Conservation (phyloP, 2,888 invertebrate genomes). For the Cryptus viduatorius region DNA sequence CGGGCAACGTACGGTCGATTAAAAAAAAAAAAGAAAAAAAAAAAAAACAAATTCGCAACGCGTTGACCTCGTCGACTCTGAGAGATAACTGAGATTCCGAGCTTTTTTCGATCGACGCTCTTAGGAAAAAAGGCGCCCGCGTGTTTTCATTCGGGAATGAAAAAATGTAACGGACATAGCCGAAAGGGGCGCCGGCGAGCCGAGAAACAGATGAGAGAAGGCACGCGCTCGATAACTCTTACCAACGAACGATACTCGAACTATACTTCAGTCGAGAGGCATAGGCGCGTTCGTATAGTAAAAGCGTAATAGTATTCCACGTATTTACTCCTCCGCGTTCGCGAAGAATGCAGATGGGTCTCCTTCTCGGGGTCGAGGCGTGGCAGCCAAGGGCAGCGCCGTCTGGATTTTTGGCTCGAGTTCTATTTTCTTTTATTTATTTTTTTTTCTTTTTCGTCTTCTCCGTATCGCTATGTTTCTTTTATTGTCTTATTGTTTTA, state of each 20-base stretch:
- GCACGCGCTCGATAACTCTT: background rate
- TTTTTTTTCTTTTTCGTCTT: slow-evolving; percentile 22
- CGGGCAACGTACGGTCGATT: slow-evolving; percentile 64
- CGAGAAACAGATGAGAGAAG: background rate
- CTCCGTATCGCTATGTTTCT: background rate
- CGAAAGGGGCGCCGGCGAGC: background rate
- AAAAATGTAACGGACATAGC: background rate
- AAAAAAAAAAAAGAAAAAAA: slow-evolving; percentile 6
- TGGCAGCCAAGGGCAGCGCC: slow-evolving; percentile 66
- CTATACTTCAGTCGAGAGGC: background rate
- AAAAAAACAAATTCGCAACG: background rate
- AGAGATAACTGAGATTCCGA: slow-evolving; percentile 49
- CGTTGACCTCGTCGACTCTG: slow-evolving; percentile 10
- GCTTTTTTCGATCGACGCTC: slow-evolving; percentile 19
- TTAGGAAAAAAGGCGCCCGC: background rate
- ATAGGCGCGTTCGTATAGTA: background rate
- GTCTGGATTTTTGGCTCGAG: slow-evolving; percentile 47
- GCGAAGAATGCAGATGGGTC: slow-evolving; percentile 60
- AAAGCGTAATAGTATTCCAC: slow-evolving; percentile 48
- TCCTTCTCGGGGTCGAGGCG: slow-evolving; percentile 48
- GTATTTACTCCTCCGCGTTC: slow-evolving; percentile 62
- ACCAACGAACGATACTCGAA: background rate
- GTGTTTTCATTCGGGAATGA: slow-evolving; percentile 12
- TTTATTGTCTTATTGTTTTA: background rate
- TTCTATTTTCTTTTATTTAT: slow-evolving; percentile 26